Conservation (phyloP, 2,113 vertebrate species). For the Neogobius melanostomus region DNA sequence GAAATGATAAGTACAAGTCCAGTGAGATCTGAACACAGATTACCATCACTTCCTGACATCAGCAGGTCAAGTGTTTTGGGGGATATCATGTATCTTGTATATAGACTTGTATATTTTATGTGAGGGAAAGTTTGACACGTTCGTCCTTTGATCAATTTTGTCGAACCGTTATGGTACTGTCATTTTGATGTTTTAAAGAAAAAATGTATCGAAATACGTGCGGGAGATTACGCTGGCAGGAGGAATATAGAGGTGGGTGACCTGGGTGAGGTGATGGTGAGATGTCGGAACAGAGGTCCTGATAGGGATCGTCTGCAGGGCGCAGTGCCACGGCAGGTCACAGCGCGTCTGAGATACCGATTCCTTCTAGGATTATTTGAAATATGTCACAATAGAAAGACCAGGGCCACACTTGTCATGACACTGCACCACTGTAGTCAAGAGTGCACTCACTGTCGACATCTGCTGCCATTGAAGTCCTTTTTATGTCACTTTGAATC, state of each 20-base stretch:
- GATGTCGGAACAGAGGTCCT: conserved; percentile 50
- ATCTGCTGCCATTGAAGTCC: conserved; percentile 8
- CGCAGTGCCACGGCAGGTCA: conserved; percentile 27
- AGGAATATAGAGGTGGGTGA: conserved; percentile 4
- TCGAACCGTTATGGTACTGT: too few species aligned
- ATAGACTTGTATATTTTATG: too few species aligned
- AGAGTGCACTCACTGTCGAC: conserved; percentile 1
- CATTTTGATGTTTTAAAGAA: conserved; percentile 3
- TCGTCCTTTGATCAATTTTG: too few species aligned
- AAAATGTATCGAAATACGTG: conserved; percentile 24
- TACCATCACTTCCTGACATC: too few species aligned
- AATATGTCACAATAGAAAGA: background rate
- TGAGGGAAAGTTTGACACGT: too few species aligned
- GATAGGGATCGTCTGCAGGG: conserved; percentile 57
- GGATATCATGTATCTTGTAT: too few species aligned
- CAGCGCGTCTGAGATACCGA: conserved; percentile 30
- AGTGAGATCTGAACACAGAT: too few species aligned
- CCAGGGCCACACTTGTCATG: background rate
- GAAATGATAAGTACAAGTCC: too few species aligned
- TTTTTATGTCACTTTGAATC: background rate
- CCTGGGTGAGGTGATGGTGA: conserved; percentile 48
- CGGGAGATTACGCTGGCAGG: conserved; percentile 29
- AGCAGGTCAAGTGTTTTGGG: too few species aligned
- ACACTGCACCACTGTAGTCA: background rate
- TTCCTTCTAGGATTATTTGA: conserved; percentile 20